Percentiles rank a stretch among this genome's conserved stretches.
These are phyloP conservation scores for Caenorhabditis sp. DNA, from an alignment of 2,888 invertebrate genomes.

Conservation along the genomic window DNA sequence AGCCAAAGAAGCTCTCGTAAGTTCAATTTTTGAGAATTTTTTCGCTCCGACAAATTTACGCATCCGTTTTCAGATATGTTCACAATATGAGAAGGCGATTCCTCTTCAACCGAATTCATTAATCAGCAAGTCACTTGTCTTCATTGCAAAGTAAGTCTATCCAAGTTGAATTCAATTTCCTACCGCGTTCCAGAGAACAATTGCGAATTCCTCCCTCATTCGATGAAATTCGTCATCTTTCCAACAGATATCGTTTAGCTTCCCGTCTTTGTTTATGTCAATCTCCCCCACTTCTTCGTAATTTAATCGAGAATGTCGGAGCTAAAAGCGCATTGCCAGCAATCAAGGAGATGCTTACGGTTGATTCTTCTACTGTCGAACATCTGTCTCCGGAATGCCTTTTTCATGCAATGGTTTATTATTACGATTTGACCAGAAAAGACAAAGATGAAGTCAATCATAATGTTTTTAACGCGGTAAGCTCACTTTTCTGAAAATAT, in stretches of 20 bases:
- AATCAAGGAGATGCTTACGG: constrained; percentile 17
- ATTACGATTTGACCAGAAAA: constrained; percentile 15
- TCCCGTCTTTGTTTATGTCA: constrained; percentile 15
- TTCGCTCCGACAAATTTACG: no score
- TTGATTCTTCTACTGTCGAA: constrained; percentile 7
- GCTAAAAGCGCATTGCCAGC: constrained; percentile 23
- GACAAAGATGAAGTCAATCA: constrained; percentile 11
- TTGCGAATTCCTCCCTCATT: constrained; percentile 12
- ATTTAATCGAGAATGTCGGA: constrained; percentile 15
- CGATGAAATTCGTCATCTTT: constrained; percentile 14
- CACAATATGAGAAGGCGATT: background rate
- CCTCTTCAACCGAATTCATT: background rate
- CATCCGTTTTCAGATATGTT: background rate
- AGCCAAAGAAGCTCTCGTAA: background rate
- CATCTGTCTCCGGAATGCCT: constrained; percentile 18
- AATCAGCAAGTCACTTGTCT: background rate
- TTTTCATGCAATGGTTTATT: constrained; percentile 24
- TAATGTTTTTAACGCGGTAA: constrained; percentile 20
- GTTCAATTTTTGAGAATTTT: background rate
- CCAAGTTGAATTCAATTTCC: background rate
- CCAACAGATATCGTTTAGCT: constrained; percentile 14
- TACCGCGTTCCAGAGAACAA: background rate
- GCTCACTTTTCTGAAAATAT: background rate
- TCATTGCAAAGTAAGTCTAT: constrained; percentile 1
- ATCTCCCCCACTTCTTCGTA: constrained; percentile 18